Percentiles rank a stretch among this genome's conserved stretches.
phyloP scores from a whole-genome alignment of 2,888 invertebrate genomes.

The Furcula furcula region DNA sequence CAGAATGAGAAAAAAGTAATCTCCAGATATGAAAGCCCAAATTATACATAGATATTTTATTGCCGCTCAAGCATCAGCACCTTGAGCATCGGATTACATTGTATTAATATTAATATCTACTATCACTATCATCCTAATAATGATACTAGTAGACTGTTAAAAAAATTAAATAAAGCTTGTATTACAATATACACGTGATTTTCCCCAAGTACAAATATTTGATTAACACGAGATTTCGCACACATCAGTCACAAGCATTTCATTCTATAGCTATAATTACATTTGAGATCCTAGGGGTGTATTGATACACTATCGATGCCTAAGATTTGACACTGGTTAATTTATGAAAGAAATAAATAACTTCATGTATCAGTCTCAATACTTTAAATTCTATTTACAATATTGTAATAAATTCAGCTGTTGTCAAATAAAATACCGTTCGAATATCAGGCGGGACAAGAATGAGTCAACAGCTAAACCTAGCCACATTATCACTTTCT shows the following conservation, averaged over 20 bases:
- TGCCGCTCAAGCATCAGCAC: conserved; percentile 23
- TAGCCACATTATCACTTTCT: conserved; percentile 35
- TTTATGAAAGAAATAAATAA: conserved; percentile 77
- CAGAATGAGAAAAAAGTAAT: background rate
- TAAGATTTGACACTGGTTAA: conserved; percentile 76
- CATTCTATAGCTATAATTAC: conserved; percentile 45
- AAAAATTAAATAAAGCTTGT: conserved; percentile 38
- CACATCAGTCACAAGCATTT: conserved; percentile 29
- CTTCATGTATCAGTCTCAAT: conserved; percentile 79
- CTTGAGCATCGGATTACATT: conserved; percentile 29
- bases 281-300: conserved; percentile 64
- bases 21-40: conserved; percentile 8
- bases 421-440: conserved; percentile 48
- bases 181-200: conserved; percentile 27
- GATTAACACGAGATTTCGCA: conserved; percentile 30
- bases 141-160: conserved; percentile 25
- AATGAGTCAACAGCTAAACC: conserved; percentile 42
- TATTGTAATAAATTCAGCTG: conserved; percentile 65
- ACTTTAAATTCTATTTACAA: conserved; percentile 77
- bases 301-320: conserved; percentile 55
- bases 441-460: conserved; percentile 36
- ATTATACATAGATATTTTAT: conserved; percentile 14
- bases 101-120: conserved; percentile 30
- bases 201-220: conserved; percentile 22
- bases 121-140: conserved; percentile 28